A percentile compares a stretch with the other conserved stretches of the same genome.
Conservation (phyloP, 2,113 vertebrate species). For the Sinocyclocheilus anshuiensis region DNA sequence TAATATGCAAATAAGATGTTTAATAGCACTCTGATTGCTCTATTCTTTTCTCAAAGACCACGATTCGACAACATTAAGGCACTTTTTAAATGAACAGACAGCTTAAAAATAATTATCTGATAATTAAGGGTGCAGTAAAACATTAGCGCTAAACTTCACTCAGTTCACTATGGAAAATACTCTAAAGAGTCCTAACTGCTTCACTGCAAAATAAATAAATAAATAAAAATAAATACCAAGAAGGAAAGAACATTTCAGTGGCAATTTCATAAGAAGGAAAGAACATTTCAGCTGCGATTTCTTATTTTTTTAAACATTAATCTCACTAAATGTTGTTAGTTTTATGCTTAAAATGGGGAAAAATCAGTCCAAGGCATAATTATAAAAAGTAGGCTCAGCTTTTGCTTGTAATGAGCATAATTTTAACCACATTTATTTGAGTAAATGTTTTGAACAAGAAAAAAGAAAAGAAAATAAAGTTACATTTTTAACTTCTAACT, state of each 20-base stretch:
- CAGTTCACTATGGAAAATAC: neutral
- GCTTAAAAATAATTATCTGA: neutral
- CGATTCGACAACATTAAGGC: constrained; percentile 14
- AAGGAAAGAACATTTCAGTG: too few relatives aligned
- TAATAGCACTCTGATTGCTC: constrained; percentile 22
- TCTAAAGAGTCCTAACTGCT: neutral
- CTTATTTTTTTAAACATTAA: neutral
- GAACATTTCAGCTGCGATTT: neutral
- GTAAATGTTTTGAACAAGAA: neutral
- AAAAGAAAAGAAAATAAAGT: too few relatives aligned
- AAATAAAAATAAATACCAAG: neutral
- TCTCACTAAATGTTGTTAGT: neutral
- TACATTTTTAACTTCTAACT: too few relatives aligned
- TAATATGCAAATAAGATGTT: constrained; percentile 28
- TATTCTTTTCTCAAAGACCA: constrained; percentile 12
- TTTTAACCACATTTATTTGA: neutral
- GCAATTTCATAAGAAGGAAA: too few relatives aligned
- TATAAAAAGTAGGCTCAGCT: neutral
- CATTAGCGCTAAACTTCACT: neutral
- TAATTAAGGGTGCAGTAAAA: constrained; percentile 4
- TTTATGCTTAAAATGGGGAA: neutral
- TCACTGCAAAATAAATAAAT: neutral
- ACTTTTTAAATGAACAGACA: neutral
- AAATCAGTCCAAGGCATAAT: neutral
- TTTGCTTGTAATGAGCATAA: neutral